Evolutionary conservation across 2,797 vertebrate genomes (phyloP).

Genomic region (Philypnodon macrostomus): DNA sequence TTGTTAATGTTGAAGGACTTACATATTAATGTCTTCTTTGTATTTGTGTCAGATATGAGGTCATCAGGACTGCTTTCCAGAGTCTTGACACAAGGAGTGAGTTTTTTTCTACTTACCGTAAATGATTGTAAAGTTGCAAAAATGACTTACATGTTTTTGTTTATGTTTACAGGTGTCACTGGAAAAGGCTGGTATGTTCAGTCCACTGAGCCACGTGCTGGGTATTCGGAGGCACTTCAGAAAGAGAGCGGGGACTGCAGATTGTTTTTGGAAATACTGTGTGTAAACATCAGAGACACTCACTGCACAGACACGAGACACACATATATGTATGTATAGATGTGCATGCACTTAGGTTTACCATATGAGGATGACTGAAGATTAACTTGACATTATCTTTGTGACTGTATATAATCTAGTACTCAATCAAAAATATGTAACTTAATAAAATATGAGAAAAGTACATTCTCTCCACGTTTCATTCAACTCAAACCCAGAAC

Average conservation of each 20-base stretch:
- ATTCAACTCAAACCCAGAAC: slow-evolving; percentile 40
- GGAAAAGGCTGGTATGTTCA: slow-evolving; percentile 70
- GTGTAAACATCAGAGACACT: slow-evolving; percentile 56
- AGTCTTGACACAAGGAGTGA: slow-evolving; percentile 70
- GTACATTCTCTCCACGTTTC: background rate
- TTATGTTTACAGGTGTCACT: slow-evolving; percentile 60
- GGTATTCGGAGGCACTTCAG: slow-evolving; percentile 72
- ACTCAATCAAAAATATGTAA: background rate
- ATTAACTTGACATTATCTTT: slow-evolving; percentile 16
- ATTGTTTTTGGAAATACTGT: slow-evolving; percentile 84
- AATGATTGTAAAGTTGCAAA: background rate
- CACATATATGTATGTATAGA: slow-evolving; percentile 10
- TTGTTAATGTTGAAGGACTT: no score
- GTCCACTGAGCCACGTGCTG: slow-evolving; percentile 59
- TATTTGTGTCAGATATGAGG: slow-evolving; percentile 58
- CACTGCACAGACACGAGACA: slow-evolving; percentile 21
- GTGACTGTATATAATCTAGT: slow-evolving; percentile 23
- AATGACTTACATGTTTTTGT: slow-evolving; percentile 1
- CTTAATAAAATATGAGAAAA: slow-evolving; percentile 4
- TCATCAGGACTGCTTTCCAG: slow-evolving; percentile 59
- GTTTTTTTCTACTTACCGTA: slow-evolving; percentile 3
- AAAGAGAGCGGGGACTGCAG: slow-evolving; percentile 71
- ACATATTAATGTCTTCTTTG: slow-evolving; percentile 1
- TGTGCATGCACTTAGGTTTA: slow-evolving; percentile 2
- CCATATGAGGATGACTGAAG: slow-evolving; percentile 29